A percentile compares a stretch with the other conserved stretches of the same genome.
Conservation (phyloP, 1,140 invertebrate genomes). For the Bicyclus anynana region DNA sequence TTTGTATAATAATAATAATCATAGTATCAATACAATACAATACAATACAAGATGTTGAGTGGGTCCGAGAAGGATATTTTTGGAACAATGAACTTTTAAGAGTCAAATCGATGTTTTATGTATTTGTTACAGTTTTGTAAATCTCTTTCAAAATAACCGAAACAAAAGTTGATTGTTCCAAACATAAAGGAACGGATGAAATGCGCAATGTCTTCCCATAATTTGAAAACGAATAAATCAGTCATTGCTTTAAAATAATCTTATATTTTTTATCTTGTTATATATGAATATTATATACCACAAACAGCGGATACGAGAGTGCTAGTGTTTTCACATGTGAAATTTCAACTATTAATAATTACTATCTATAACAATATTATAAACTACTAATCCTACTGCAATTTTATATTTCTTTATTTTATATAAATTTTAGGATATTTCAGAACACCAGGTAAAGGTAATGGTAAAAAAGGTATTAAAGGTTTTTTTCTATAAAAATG, state of each 20-base stretch:
- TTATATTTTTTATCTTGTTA: slow-evolving; percentile 63
- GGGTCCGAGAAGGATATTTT: slow-evolving; percentile 54
- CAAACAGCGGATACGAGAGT: slow-evolving; percentile 67
- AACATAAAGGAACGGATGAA: slow-evolving; percentile 74
- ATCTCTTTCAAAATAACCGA: not conserved
- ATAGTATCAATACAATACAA: not conserved
- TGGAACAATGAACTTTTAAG: slow-evolving; percentile 61
- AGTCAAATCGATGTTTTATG: not conserved
- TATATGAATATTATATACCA: slow-evolving; percentile 70
- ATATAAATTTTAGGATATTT: slow-evolving; percentile 54
- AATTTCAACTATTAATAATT: slow-evolving; percentile 67
- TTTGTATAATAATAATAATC: not conserved
- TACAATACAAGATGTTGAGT: slow-evolving; percentile 52
- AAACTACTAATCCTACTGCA: slow-evolving; percentile 69
- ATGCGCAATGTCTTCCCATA: slow-evolving; percentile 77
- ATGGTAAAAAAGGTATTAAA: slow-evolving; percentile 50
- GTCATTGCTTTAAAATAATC: slow-evolving; percentile 71
- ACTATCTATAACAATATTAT: slow-evolving; percentile 71
- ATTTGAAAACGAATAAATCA: slow-evolving; percentile 65
- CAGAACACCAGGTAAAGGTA: slow-evolving; percentile 68
- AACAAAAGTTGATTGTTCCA: slow-evolving; percentile 58
- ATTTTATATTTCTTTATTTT: slow-evolving; percentile 50
- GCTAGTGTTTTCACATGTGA: slow-evolving; percentile 77
- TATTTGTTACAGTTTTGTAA: not conserved
- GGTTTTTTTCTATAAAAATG: slow-evolving; percentile 32